These are phyloP conservation scores for Meles meles DNA, from an alignment of 2,113 vertebrate genomes.

Conservation along the genomic window DNA sequence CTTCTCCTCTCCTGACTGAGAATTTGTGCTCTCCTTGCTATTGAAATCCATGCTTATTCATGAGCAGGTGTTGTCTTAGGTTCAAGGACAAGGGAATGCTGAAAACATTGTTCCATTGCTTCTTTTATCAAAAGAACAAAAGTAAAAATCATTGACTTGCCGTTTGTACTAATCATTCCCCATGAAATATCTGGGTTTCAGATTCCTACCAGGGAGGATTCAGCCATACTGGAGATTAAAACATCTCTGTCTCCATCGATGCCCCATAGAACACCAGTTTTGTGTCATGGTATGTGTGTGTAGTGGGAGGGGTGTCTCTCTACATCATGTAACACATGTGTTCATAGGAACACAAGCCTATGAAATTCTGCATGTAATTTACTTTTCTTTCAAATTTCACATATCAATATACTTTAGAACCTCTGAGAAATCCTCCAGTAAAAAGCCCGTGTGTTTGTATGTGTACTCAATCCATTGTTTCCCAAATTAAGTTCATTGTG, in stretches of 20 bases:
- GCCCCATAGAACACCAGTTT: background rate
- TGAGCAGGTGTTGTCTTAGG: background rate
- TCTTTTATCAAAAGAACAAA: background rate
- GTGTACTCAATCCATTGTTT: background rate
- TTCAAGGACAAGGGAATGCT: background rate
- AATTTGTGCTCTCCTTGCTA: background rate
- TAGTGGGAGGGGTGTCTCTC: accelerated
- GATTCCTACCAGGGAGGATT: background rate
- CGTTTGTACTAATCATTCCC: background rate
- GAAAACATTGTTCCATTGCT: background rate
- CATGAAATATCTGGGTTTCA: background rate
- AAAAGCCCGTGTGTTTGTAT: background rate
- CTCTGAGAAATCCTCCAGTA: background rate
- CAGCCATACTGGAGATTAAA: background rate
- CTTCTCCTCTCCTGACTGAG: accelerated
- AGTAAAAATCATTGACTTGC: background rate
- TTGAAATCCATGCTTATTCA: background rate
- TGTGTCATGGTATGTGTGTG: background rate
- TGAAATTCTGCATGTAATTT: background rate
- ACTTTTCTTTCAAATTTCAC: background rate
- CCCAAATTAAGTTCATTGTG: background rate
- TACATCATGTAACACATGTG: no score
- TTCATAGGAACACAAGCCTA: background rate
- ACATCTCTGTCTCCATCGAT: accelerated
- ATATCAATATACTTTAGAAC: background rate